Evolutionary conservation across 92 coral and sea anemone genomes (phyloP), one percentile per base, ranked within the genome.

Genomic region (Diadumene lineata): DNA sequence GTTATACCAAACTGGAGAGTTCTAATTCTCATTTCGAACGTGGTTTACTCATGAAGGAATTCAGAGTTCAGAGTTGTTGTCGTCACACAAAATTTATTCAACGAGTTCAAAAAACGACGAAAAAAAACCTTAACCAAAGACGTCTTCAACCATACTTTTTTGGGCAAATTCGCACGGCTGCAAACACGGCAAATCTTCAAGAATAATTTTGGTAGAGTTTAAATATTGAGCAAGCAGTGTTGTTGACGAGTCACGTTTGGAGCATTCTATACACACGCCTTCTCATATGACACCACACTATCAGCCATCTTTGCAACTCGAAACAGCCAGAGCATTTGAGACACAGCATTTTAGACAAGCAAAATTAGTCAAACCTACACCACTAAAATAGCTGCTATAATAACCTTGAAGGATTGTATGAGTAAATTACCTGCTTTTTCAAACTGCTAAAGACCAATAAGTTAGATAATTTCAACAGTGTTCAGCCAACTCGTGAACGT

Each of bases 71-170:
- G 66, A 71, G 60, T 64, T 73, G 81, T 84, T 78, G 88, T 80
- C 92, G n/a, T n/a, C n/a, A n/a, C n/a, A 84, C 89, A 68, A 79
- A 80, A 76, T 66, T 60, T 51, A 76, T 9, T 80, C 71, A 81
- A 67, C 84, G 85, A 84, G 77, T 79, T 68, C 97, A 87, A 91
- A 91, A 91, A 91, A 71, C 84, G 97, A 84, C 90, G 97, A 91
- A 77, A 82, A 71, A 81, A 56, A 60, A 70, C 57, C 58, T 73
- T 60, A 70, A 61, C 63, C 60, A 87, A 72, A 56, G 53, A 29
- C 48, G 57, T 27, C n/a, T 15, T 11, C 19, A 33, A 15, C 25
- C 33, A 46, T 1, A 61, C 56, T 72, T 72, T 56, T 19, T 17
- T 21, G 26, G 21, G 38, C 21, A 55, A 18, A 11, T n/a, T 29